These are phyloP conservation scores for Echinometra lucunter DNA, from an alignment of 53 echinoderm and acorn worm species.

Conservation along the genomic window DNA sequence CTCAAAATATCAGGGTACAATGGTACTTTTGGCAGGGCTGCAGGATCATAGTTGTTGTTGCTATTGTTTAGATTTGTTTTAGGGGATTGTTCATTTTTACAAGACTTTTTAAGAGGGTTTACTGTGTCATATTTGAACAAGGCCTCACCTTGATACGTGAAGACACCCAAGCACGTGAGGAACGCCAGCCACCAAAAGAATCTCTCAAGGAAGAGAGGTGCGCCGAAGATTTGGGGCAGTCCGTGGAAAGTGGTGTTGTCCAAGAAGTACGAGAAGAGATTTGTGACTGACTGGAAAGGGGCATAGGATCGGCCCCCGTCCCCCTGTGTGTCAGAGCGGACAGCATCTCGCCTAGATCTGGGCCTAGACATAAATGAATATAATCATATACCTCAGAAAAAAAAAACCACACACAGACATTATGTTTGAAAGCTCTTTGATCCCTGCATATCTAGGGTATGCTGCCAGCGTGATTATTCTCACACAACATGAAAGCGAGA, in stretches of 20 bases:
- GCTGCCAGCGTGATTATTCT: not conserved
- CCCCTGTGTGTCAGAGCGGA: not conserved
- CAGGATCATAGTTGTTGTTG: no score
- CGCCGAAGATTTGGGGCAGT: slow-evolving; percentile 74
- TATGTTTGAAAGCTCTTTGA: not conserved
- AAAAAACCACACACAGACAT: no score
- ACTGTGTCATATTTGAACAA: not conserved
- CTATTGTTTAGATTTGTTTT: no score
- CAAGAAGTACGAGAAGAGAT: slow-evolving; percentile 51
- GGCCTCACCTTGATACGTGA: slow-evolving; percentile 69
- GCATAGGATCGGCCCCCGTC: not conserved
- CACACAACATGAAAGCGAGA: no score
- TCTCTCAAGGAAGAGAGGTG: slow-evolving; percentile 43
- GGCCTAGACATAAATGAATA: not conserved
- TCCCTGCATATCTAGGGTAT: not conserved
- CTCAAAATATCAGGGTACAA: no score
- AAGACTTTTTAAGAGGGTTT: no score
- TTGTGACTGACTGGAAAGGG: not conserved
- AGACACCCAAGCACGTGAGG: slow-evolving; percentile 63
- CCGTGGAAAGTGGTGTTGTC: slow-evolving; percentile 81
- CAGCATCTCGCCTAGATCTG: not conserved
- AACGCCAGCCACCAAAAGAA: slow-evolving; percentile 76
- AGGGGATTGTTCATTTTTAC: no score
- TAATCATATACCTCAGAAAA: not conserved
- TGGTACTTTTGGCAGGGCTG: no score